Evolutionary conservation across 2,113 vertebrate genomes (phyloP).

Genomic region (Actinemys pallida): DNA sequence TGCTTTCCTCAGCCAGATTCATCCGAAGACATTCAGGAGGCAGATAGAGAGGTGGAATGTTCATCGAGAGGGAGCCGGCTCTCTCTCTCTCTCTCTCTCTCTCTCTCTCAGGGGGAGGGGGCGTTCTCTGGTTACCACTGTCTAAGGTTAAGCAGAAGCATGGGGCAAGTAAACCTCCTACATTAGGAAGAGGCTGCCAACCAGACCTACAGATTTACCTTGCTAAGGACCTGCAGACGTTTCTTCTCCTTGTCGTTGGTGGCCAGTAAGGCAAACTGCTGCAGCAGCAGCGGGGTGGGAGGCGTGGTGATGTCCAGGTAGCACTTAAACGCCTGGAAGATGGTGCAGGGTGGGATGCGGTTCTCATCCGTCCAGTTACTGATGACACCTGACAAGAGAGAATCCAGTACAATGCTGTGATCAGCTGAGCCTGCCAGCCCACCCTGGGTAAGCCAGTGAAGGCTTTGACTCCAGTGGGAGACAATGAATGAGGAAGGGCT

Average conservation of each 20-base stretch:
- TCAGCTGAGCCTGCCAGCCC: not conserved
- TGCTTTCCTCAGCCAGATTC: not conserved
- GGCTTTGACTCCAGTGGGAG: not conserved
- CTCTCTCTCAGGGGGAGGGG: too few species aligned
- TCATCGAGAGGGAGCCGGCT: not conserved
- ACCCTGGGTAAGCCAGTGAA: not conserved
- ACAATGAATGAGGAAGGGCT: not conserved
- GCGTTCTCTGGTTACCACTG: not conserved
- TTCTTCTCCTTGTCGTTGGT: constrained; percentile 92
- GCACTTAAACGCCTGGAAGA: constrained; percentile 96
- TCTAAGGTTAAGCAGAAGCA: not conserved
- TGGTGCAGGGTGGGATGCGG: constrained; percentile 94
- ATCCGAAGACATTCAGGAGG: not conserved
- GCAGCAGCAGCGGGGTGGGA: constrained; percentile 91
- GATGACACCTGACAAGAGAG: constrained; percentile 87
- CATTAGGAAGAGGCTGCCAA: not conserved
- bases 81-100: too few species aligned
- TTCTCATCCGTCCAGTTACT: constrained; percentile 95
- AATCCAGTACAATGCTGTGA: not conserved
- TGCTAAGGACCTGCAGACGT: constrained; percentile 92
- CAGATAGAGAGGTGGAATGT: not conserved
- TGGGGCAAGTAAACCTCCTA: not conserved
- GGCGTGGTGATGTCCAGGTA: constrained; percentile 98
- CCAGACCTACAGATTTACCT: constrained; percentile 79
- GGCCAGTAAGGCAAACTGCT: constrained; percentile 94